Base-by-base conservation (phyloP, 2,797 vertebrate species). In the Taeniopygia guttata region DNA sequence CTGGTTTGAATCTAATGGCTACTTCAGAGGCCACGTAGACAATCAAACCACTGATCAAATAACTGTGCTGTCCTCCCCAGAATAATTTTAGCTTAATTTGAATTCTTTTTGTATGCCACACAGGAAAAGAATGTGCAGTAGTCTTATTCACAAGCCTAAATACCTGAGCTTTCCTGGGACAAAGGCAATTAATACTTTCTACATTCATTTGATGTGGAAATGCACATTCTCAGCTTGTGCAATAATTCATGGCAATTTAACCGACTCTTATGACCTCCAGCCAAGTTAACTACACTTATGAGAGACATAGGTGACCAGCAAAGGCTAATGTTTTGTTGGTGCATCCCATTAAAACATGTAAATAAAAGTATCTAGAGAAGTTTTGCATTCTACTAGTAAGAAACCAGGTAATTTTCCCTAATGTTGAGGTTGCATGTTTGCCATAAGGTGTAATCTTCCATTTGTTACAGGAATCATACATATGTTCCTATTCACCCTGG, bases 31-130 rank as follows among this genome's bases (percentile, higher is more conserved):
- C 78, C 40, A 80, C 2, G 8, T 16, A 90, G 56, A 38, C 58
- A 68, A 40, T 43, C 62, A 85, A 77, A 82, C 11, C 27, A 15
- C 55, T 81, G 60, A 84, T 52, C 63, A 34, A 90, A 55, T 80
- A 94, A 92, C 72, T 34, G 21, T 45, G 20, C 43, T 92, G 55
- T 78, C 36, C 15, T 81, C 68, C 54, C 23, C 51, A 87, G 36
- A 74, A 94, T 51, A 19, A 85, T 95, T 91, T 81, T 90, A 80
- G 88, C 84, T 95, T 94, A 19, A 81, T 81, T 59, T 80, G 48
- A 90, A 82, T 89, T 93, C 38, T 68, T 89, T 80, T 83, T 68
- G 21, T 52, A 83, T 87, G 40, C n/a, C 38, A 93, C 69, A 89
- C 0, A 1, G 38, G 58, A 83, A 81, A 96, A 95, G 87, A 95